These are phyloP conservation scores for Drosophila tsacasi DNA, from an alignment of 1,140 invertebrate species.

Conservation along the genomic window DNA sequence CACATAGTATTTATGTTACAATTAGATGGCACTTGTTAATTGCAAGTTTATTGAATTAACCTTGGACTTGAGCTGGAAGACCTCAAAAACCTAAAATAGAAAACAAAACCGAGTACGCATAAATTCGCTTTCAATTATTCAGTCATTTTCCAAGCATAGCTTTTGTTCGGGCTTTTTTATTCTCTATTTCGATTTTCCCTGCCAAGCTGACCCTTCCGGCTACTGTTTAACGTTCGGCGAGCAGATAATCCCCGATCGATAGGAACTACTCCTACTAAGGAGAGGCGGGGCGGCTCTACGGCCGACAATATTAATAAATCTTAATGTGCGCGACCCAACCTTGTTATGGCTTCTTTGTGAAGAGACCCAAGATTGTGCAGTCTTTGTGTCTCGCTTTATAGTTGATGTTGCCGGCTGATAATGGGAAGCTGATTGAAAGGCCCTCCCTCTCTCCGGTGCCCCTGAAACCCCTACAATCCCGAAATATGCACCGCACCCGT, in stretches of 20 bases:
- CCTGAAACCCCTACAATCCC: background rate
- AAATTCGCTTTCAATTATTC: background rate
- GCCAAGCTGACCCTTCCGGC: slow-evolving; percentile 12
- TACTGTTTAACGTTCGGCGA: slow-evolving; percentile 37
- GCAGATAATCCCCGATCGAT: slow-evolving; percentile 44
- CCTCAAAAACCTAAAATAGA: background rate
- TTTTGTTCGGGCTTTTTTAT: background rate
- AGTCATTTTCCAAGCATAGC: slow-evolving; percentile 9
- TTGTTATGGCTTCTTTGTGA: slow-evolving; percentile 68
- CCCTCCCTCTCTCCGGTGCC: slow-evolving; percentile 10
- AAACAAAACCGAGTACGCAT: background rate
- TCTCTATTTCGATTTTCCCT: background rate
- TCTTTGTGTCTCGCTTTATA: slow-evolving; percentile 29
- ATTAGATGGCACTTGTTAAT: slow-evolving; percentile 1
- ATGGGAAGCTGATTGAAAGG: slow-evolving; percentile 64
- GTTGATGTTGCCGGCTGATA: slow-evolving; percentile 60
- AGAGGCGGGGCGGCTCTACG: slow-evolving; percentile 2
- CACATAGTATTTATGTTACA: background rate
- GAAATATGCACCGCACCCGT: slow-evolving; percentile 22
- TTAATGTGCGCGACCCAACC: slow-evolving; percentile 51
- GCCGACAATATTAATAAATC: slow-evolving; percentile 68
- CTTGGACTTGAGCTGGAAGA: background rate
- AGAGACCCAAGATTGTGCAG: slow-evolving; percentile 39
- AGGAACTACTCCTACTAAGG: slow-evolving; percentile 19
- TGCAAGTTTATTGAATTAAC: slow-evolving; percentile 6